phyloP scores from a whole-genome alignment of 92 coral and sea anemone species.

The Micromussa lordhowensis region DNA sequence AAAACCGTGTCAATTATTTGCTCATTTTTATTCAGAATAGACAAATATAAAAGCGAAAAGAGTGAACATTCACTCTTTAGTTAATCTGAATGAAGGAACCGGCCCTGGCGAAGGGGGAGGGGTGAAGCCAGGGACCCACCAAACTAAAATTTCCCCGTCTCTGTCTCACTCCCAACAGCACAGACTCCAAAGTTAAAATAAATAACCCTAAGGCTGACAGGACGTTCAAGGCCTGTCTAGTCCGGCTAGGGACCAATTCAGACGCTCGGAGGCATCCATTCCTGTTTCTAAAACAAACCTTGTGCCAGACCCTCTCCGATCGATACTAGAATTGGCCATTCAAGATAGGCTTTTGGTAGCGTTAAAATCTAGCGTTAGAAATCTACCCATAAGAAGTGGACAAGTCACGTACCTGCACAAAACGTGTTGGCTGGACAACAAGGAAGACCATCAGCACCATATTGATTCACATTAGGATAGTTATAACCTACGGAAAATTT shows the following conservation, averaged over 20 bases:
- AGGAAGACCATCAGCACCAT: constrained; percentile 39
- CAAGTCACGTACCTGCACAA: constrained; percentile 72
- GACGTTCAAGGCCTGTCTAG: not conserved
- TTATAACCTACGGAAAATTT: constrained; percentile 28
- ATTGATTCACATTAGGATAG: constrained; percentile 52
- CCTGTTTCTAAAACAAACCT: not conserved
- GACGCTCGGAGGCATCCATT: not conserved
- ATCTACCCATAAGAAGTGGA: not conserved
- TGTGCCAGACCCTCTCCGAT: too few species aligned
- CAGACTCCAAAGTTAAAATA: not conserved
- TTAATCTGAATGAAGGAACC: too few species aligned
- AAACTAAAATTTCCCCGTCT: not conserved
- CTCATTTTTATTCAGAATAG: not conserved
- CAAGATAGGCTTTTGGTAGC: not conserved
- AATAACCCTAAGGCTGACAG: not conserved
- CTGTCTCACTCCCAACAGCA: not conserved
- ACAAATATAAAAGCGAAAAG: not conserved
- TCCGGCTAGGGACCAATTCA: too few species aligned
- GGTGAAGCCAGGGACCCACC: not conserved
- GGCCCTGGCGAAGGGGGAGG: not conserved
- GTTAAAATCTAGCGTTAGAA: not conserved
- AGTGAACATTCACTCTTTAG: not conserved
- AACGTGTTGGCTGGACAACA: constrained; percentile 87
- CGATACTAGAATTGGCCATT: not conserved
- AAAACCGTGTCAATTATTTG: not conserved